Percentiles rank a stretch among this genome's conserved stretches.
Evolutionary conservation across 2,888 invertebrate genomes (phyloP).

Genomic region (Rhagonycha fulva): DNA sequence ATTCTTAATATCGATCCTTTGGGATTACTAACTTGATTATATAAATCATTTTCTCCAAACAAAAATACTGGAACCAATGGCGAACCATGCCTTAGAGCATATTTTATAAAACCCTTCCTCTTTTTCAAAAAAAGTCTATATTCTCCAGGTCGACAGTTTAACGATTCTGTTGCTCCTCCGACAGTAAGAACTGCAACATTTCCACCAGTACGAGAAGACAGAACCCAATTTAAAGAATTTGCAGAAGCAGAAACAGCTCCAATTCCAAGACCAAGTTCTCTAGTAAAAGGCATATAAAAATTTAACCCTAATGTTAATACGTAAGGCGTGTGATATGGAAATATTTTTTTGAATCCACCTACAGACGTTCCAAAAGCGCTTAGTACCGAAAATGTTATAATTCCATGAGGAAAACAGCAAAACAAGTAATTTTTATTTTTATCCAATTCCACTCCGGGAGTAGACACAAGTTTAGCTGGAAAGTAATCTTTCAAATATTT

Average conservation of each 20-base stretch:
- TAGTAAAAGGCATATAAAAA: slow-evolving; percentile 71
- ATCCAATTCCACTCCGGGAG: slow-evolving; percentile 82
- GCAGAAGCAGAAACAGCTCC: slow-evolving; percentile 65
- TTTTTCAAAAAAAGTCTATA: slow-evolving; percentile 74
- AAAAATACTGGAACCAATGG: slow-evolving; percentile 86
- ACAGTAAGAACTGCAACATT: slow-evolving; percentile 75
- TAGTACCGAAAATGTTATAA: slow-evolving; percentile 77
- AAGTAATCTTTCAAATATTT: slow-evolving; percentile 80
- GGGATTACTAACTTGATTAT: slow-evolving; percentile 74
- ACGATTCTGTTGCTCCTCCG: slow-evolving; percentile 88
- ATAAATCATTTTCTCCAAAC: slow-evolving; percentile 89
- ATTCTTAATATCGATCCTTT: slow-evolving; percentile 69
- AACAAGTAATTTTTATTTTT: slow-evolving; percentile 82
- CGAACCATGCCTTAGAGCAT: slow-evolving; percentile 61
- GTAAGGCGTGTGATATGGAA: slow-evolving; percentile 57
- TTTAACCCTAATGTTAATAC: slow-evolving; percentile 66
- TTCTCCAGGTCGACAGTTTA: slow-evolving; percentile 78
- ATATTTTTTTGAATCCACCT: slow-evolving; percentile 55
- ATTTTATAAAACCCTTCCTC: slow-evolving; percentile 64
- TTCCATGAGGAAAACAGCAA: slow-evolving; percentile 83
- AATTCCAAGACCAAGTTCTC: slow-evolving; percentile 66
- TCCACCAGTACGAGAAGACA: slow-evolving; percentile 60
- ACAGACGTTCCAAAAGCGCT: slow-evolving; percentile 77
- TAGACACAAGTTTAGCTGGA: slow-evolving; percentile 80
- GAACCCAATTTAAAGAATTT: slow-evolving; percentile 67